Evolutionary conservation across 2,888 invertebrate genomes (phyloP), one percentile per base, ranked within the genome.

Genomic region (Camptogramma bilineatum): DNA sequence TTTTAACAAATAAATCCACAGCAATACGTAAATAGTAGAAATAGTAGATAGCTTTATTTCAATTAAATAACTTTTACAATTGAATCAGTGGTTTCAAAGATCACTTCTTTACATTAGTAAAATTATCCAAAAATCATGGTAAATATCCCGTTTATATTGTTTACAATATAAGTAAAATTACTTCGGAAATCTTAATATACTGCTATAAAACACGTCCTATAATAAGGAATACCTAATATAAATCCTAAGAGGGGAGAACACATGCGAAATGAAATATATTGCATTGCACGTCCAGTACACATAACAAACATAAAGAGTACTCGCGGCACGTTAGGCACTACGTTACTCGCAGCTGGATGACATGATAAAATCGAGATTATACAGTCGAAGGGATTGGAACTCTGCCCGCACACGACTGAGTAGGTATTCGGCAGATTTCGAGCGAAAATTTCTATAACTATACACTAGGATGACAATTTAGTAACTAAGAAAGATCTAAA

Each of bases 251-350:
- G 31, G 24, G 24, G 18, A 16, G 42, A 19, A 28, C 56, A 24
- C 10, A 47, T 21, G 18, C 42, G 34, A 28, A 57, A 57, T 63
- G 39, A 57, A n/a, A 58, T 53, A 55, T 52, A 34, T 46, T 56
- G 55, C 55, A 34, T 46, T 56, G 55, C 51, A 56, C 48, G 42
- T 50, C 48, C 42, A 50, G 47, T 17, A 39, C 28, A 48, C 21
- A 58, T 48, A 57, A 63, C 17, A 44, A 54, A 54, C 48, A 54
- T 48, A 61, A 61, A 54, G 24, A 62, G 46, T 50, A 50, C 16
- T 34, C 13, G 31, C 19, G n/a, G 4, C 48, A 57, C 54, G 17
- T 19, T 54, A 54, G 24, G 13, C 47, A 51, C 57, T 57, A 50
- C 39, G 50, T 28, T 57, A 42, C 57, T 42, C 50, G 21, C 48